Conservation (phyloP, 2,797 vertebrate species). For the Sebastes steindachneri region DNA sequence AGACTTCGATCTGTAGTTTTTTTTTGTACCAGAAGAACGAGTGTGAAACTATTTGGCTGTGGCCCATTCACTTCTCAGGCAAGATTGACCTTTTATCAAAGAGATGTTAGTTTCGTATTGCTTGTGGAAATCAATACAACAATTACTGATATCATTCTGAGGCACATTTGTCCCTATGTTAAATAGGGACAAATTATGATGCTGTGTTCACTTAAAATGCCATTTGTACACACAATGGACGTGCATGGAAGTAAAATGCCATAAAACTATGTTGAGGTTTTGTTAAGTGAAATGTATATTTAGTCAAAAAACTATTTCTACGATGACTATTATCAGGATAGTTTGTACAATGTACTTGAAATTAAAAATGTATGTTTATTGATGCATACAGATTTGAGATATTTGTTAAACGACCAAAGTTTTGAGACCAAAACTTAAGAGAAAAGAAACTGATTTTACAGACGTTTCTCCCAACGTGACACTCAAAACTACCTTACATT, state of each 20-base stretch:
- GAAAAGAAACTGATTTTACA: constrained; percentile 41
- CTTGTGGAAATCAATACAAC: constrained; percentile 22
- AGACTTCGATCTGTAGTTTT: background rate
- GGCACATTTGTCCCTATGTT: constrained; percentile 26
- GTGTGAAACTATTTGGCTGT: constrained; percentile 34
- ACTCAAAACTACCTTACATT: constrained; percentile 62
- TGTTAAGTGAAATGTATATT: constrained; percentile 13
- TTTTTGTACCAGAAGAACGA: constrained; percentile 19
- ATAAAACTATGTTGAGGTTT: constrained; percentile 33
- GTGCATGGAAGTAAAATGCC: constrained; percentile 30
- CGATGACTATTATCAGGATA: constrained; percentile 23
- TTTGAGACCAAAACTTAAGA: constrained; percentile 77
- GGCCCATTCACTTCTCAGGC: constrained; percentile 59
- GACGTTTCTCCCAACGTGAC: constrained; percentile 69
- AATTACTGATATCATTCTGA: constrained; percentile 7
- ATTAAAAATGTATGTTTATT: constrained; percentile 31
- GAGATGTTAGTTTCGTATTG: constrained; percentile 27
- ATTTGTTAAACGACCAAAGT: constrained; percentile 77
- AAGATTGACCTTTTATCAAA: constrained; percentile 35
- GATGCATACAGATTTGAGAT: constrained; percentile 15
- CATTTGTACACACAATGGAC: constrained; percentile 21
- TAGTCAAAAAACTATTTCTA: background rate
- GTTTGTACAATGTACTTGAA: constrained; percentile 48
- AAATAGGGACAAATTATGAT: constrained; percentile 10
- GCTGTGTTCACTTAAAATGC: constrained; percentile 37